A percentile compares a stretch with the other conserved stretches of the same genome.
Conservation (phyloP, 2,113 vertebrate genomes). For the Nansenia antarctica region DNA sequence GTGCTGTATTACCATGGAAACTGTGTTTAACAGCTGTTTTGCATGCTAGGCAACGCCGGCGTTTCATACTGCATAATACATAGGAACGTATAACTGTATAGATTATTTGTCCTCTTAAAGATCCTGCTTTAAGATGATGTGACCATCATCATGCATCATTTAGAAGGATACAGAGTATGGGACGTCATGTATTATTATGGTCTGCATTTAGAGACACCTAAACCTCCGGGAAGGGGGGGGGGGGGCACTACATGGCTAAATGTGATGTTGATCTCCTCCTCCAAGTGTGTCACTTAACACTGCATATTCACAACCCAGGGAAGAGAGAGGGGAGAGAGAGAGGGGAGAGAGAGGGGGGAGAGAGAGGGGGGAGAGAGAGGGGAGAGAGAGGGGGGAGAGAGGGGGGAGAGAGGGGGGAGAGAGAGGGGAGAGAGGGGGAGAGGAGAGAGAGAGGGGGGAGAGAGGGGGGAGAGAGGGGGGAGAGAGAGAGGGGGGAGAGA, state of each 20-base stretch:
- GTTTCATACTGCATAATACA: slow-evolving; percentile 42
- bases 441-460: not conserved
- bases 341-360: not conserved
- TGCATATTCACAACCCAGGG: not conserved
- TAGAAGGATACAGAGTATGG: not conserved
- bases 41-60: slow-evolving; percentile 29
- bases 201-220: not conserved
- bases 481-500: not conserved
- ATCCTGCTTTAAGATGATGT: not conserved
- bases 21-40: slow-evolving; percentile 45
- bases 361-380: not conserved
- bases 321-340: not conserved
- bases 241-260: not conserved
- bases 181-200: not conserved
- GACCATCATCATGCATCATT: not conserved
- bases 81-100: slow-evolving; percentile 16
- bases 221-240: not conserved
- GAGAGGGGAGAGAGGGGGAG: not conserved
- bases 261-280: no score
- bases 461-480: not conserved
- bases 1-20: slow-evolving; percentile 53
- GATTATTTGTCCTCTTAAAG: not conserved
- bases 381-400: slow-evolving; percentile 2
- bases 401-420: not conserved
- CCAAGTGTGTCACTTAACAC: not conserved